Base-by-base conservation (phyloP, 1,140 invertebrate genomes). In the Ostrea denselamellosa region DNA sequence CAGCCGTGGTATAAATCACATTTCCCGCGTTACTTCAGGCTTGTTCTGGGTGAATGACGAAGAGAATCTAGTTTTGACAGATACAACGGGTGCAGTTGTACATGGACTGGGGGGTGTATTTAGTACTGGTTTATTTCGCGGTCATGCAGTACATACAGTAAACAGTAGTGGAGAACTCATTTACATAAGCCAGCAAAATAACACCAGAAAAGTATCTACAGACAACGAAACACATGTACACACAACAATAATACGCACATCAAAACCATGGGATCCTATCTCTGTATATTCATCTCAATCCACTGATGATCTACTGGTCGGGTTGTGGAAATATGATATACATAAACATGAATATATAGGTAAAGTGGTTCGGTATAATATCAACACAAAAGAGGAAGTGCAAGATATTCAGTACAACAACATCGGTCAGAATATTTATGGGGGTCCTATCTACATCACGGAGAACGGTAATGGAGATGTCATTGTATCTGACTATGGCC, bases 401-500 rank as follows among this genome's bases (percentile, higher is more conserved):
- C 56, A 58, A 10, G 22, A 8, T 7, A 71, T 71, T 22, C 65
- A 71, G 8, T 28, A 71, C 65, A 71, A 71, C 2, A 71, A 12
- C 65, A 71, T 7, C n/a, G 22, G 65, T 25, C 65, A 71, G 65
- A n/a, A 1, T 22, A 19, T 71, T 0, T 71, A 71, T 71, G 22
- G n/a, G 12, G 8, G 22, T 10, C 65, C 65, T 71, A 71, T 25
- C 65, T 71, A 25, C 25, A 71, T 71, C n/a, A 71, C 65, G 22
- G 65, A 71, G 65, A 71, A 71, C 65, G 10, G 25, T 8, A 71
- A 71, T 71, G 65, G 65, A 8, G 65, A 71, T 25, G 65, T 71
- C 10, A 28, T 71, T 22, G 65, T 71, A 8, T 71, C 65, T 71
- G 65, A 71, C n/a, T 71, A 17, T 12, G 56, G 19, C 10, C 56